Evolutionary conservation across 2,888 invertebrate species (phyloP), one percentile per base, ranked within the genome.

Genomic region (Diplazon laetatorius): DNA sequence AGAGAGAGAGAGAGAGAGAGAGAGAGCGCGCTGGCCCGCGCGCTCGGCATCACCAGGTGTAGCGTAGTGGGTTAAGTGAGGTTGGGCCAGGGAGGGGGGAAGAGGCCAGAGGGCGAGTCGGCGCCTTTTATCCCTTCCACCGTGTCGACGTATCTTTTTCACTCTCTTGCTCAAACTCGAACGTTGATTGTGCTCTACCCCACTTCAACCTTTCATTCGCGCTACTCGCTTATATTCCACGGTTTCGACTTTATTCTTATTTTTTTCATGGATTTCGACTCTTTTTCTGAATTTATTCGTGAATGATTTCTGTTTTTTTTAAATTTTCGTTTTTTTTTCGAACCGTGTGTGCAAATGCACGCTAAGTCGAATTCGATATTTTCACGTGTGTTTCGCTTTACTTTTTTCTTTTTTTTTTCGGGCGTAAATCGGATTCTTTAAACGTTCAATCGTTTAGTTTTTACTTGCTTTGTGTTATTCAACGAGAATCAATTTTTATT

Each of bases 71-170:
- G 66, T 42, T 44, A 57, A n/a, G n/a, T n/a, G n/a, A n/a, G n/a
- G n/a, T n/a, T n/a, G n/a, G n/a, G n/a, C n/a, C n/a, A n/a, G 12
- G 55, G 68, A 39, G 44, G 66, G 44, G 66, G 66, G 52, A n/a
- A n/a, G 62, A 60, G 66, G 66, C 65, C 72, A 68, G 84, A 82
- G 85, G 80, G 81, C 84, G 82, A 30, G 85, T 85, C 85, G 85
- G 85, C 85, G 74, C 80, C 68, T 68, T 68, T 68, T 55, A 68
- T 68, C 68, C 68, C 68, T 68, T 68, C 68, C 55, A 55, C 55
- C 25, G 25, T 68, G 42, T 30, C 68, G 20, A 59, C 37, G 59
- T 59, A 59, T 59, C 59, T 59, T 59, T 59, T 59, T 55, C 68
- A 55, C 42, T 44, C 60, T 22, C 39, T 60, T 44, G 42, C 60